Conservation (phyloP, 2,888 invertebrate genomes). For the Synergus umbraculus region DNA sequence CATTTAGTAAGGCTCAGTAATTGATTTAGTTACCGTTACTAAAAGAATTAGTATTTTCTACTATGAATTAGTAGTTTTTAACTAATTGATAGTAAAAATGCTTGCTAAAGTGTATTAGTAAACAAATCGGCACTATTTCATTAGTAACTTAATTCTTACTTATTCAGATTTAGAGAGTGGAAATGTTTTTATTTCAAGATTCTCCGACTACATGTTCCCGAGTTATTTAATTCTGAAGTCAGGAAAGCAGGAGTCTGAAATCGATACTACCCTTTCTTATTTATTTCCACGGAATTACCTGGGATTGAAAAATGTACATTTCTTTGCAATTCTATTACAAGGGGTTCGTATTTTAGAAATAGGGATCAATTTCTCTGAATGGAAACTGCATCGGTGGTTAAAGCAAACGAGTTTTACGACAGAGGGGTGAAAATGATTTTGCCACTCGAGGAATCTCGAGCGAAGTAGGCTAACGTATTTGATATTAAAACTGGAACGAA, state of each 20-base stretch:
- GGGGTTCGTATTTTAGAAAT: slow-evolving; percentile 35
- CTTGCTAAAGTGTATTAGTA: no score
- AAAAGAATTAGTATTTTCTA: no score
- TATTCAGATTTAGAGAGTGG: neutral
- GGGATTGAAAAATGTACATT: slow-evolving; percentile 8
- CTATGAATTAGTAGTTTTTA: no score
- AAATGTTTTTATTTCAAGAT: neutral
- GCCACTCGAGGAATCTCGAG: slow-evolving; percentile 1
- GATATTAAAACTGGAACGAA: slow-evolving; percentile 17
- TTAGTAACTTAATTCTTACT: no score
- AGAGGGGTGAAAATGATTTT: slow-evolving; percentile 18
- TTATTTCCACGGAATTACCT: neutral
- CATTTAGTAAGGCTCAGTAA: no score
- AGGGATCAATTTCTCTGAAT: slow-evolving; percentile 32
- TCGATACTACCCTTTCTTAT: neutral
- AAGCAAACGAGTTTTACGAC: slow-evolving; percentile 34
- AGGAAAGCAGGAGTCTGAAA: neutral
- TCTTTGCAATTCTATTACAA: slow-evolving; percentile 29
- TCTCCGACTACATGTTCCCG: neutral
- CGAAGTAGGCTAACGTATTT: slow-evolving; percentile 29
- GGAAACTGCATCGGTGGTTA: slow-evolving; percentile 24
- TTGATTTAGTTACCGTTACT: no score
- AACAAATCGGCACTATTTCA: no score
- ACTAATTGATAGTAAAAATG: no score
- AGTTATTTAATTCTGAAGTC: neutral